phyloP scores from a whole-genome alignment of 1,140 invertebrate species.

The Melanaphis sacchari region DNA sequence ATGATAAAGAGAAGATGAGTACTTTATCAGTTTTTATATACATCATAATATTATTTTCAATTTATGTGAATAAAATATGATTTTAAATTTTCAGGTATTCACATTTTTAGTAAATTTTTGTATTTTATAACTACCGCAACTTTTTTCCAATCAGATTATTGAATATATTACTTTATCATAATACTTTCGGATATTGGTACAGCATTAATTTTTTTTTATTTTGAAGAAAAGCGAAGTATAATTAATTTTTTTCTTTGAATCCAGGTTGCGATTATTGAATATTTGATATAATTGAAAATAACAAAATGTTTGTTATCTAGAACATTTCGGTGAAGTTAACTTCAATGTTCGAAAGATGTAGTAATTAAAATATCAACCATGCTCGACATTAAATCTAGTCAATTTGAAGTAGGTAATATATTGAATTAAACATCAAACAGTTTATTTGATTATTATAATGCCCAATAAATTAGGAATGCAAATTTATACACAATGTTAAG shows the following conservation, averaged over 20 bases:
- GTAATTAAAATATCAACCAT: background rate
- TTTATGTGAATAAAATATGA: background rate
- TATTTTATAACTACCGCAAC: background rate
- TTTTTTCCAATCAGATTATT: too few species aligned
- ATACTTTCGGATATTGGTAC: too few species aligned
- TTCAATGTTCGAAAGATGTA: background rate
- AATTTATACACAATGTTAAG: slow-evolving; percentile 11
- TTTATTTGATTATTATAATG: slow-evolving; percentile 15
- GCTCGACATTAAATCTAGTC: slow-evolving; percentile 9
- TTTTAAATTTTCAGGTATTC: background rate
- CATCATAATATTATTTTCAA: background rate
- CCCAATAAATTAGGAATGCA: background rate
- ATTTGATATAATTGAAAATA: background rate
- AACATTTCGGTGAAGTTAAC: background rate
- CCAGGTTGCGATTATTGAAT: background rate
- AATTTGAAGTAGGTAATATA: background rate
- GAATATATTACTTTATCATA: too few species aligned
- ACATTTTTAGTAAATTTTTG: background rate
- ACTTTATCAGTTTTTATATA: too few species aligned
- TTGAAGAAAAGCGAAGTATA: background rate
- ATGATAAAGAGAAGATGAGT: too few species aligned
- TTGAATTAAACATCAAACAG: slow-evolving; percentile 12
- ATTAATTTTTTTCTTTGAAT: background rate
- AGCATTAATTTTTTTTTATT: background rate
- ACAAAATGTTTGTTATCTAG: background rate